Evolutionary conservation across 2,797 vertebrate genomes (phyloP).

Genomic region (Tolypeutes matacus): DNA sequence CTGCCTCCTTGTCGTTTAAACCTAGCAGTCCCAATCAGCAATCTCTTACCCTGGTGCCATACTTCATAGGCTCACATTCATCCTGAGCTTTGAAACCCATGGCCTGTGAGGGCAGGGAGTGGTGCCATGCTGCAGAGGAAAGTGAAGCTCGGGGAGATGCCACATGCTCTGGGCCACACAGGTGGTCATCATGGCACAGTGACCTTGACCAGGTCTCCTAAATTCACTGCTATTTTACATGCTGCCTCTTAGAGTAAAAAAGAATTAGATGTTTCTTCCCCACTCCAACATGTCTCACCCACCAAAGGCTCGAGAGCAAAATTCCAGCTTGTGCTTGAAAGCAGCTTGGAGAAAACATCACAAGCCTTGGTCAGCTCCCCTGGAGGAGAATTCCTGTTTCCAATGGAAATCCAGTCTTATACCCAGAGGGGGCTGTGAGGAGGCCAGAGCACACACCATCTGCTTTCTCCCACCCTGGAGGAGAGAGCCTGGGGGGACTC

Average conservation of each 20-base stretch:
- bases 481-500: not conserved
- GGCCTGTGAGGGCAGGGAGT: fast-evolving
- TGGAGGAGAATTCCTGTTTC: not conserved
- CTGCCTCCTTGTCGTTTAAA: not conserved
- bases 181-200: not conserved
- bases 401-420: not conserved
- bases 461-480: not conserved
- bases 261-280: not conserved
- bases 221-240: not conserved
- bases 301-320: too few relatives aligned
- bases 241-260: not conserved
- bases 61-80: not conserved
- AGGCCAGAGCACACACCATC: not conserved
- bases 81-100: not conserved
- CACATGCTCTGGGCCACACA: not conserved
- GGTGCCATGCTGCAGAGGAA: not conserved
- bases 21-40: not conserved
- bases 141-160: not conserved
- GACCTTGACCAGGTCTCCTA: not conserved
- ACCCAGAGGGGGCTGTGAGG: not conserved
- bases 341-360: not conserved
- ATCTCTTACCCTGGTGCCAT: not conserved
- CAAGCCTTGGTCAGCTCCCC: not conserved
- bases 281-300: not conserved
- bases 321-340: not conserved